A percentile compares a stretch with the other conserved stretches of the same genome.
Evolutionary conservation across 2,888 invertebrate genomes (phyloP).

Genomic region (Diachrysia chrysitis): DNA sequence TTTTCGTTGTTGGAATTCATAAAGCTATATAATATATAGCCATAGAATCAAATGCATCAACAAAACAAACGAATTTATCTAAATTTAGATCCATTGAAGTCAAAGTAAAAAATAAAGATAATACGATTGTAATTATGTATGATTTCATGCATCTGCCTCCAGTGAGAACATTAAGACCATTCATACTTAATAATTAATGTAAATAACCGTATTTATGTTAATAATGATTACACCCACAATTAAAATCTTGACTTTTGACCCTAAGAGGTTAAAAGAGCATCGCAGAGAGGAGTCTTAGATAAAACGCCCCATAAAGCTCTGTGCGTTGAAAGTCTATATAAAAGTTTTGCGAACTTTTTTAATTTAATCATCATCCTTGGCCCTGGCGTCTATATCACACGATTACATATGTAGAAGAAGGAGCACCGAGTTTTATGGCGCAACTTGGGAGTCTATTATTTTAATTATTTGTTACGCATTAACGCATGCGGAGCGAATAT

Average conservation of each 20-base stretch:
- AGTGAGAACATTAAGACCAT: slow-evolving; percentile 36
- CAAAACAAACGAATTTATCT: background rate
- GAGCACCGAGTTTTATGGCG: too few relatives aligned
- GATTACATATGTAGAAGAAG: too few relatives aligned
- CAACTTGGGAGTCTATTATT: too few relatives aligned
- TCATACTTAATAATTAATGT: slow-evolving; percentile 20
- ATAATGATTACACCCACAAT: slow-evolving; percentile 18
- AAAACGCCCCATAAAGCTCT: background rate
- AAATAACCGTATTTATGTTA: slow-evolving; percentile 28
- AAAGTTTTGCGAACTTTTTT: background rate
- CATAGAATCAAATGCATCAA: background rate
- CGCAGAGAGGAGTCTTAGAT: slow-evolving; percentile 11
- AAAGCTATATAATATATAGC: background rate
- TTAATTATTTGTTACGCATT: too few relatives aligned
- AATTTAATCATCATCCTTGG: background rate
- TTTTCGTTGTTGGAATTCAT: background rate
- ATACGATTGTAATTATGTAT: slow-evolving; percentile 11
- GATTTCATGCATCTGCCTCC: slow-evolving; percentile 40
- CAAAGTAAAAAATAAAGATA: slow-evolving; percentile 12
- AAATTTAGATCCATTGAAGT: background rate
- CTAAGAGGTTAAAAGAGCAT: slow-evolving; percentile 31
- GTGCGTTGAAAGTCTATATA: background rate
- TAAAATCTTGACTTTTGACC: slow-evolving; percentile 42
- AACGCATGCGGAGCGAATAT: too few relatives aligned
- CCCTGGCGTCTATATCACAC: too few relatives aligned